phyloP scores from a whole-genome alignment of 1,140 invertebrate genomes.

The Papilio helenus region DNA sequence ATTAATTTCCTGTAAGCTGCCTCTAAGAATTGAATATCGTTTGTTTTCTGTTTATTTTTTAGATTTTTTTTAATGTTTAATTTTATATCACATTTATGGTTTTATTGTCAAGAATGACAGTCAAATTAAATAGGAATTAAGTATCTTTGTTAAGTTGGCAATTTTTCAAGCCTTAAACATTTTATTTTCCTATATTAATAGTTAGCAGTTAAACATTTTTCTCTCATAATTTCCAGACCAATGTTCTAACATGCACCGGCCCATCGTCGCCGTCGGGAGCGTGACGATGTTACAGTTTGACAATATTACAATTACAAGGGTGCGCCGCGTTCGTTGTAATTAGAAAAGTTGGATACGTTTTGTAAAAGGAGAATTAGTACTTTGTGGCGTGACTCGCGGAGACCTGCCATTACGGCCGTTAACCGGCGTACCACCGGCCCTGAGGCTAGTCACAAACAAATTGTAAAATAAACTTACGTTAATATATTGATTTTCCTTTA shows the following conservation, averaged over 20 bases:
- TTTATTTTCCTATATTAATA: background rate
- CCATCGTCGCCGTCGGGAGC: background rate
- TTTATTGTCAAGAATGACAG: background rate
- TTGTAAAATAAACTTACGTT: slow-evolving; percentile 25
- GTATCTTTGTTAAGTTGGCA: background rate
- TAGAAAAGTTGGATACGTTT: slow-evolving; percentile 76
- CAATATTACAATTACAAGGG: slow-evolving; percentile 65
- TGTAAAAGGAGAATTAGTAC: slow-evolving; percentile 74
- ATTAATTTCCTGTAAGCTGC: slow-evolving; percentile 57
- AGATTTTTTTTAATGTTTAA: slow-evolving; percentile 13
- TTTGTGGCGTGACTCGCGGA: slow-evolving; percentile 68
- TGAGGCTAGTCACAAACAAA: slow-evolving; percentile 4
- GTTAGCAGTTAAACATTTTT: background rate
- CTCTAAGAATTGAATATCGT: slow-evolving; percentile 35
- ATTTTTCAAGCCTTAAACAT: background rate
- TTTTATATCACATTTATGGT: background rate
- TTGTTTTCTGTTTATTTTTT: slow-evolving; percentile 17
- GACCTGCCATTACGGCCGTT: slow-evolving; percentile 63
- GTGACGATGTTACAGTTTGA: slow-evolving; percentile 53
- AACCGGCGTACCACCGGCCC: slow-evolving; percentile 54
- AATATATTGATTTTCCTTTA: background rate
- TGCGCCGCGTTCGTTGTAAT: slow-evolving; percentile 71
- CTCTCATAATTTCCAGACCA: background rate
- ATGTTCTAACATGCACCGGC: background rate
- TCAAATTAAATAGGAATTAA: no score